Base-by-base conservation (phyloP, 2,888 invertebrate species). In the Himalopsyche japonica region DNA sequence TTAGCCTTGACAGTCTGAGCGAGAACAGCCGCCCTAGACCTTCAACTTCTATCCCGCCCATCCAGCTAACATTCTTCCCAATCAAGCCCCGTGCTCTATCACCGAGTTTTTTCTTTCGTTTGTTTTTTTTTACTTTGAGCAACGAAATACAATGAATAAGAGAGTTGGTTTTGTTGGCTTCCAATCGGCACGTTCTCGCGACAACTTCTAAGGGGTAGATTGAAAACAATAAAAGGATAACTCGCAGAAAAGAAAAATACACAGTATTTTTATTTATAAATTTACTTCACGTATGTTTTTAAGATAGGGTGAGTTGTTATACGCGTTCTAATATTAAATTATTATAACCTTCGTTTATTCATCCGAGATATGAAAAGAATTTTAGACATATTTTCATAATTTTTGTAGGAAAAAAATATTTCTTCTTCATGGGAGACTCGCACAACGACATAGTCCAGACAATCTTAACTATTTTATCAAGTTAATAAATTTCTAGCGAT, bases 11-110 rank as follows among this genome's bases (percentile, higher is more conserved):
- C 81, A 81, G 81, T 37, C 76, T 76, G 76, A 81, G 81, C 43
- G 81, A 70, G 70, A 70, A 43, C 81, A 70, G 76, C 82, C 82
- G 77, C 77, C 80, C 82, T 82, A 82, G 76, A 81, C 43, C 70
- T 76, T 81, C 43, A 24, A 80, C 37, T 76, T 37, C 77, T 37
- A 43, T n/a, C 77, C 77, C 77, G 77, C 77, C 77, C 77, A 37
- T 70, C 70, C 27, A 24, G 70, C 70, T 27, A 12, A 27, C 70
- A 70, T 70, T 70, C 70, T 70, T 70, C 27, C 70, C 70, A 70
- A 70, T 70, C 70, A 70, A 70, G 70, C 27, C 70, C 70, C 70
- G 70, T 70, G 70, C 70, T 70, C 70, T 70, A 70, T 70, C 70
- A 30, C 15, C 27, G 70, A 70, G 27, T 15, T 70, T 70, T 70